Evolutionary conservation across 2,888 invertebrate species (phyloP), one percentile per base, ranked within the genome.

Genomic region (Opisthograptis luteolata): DNA sequence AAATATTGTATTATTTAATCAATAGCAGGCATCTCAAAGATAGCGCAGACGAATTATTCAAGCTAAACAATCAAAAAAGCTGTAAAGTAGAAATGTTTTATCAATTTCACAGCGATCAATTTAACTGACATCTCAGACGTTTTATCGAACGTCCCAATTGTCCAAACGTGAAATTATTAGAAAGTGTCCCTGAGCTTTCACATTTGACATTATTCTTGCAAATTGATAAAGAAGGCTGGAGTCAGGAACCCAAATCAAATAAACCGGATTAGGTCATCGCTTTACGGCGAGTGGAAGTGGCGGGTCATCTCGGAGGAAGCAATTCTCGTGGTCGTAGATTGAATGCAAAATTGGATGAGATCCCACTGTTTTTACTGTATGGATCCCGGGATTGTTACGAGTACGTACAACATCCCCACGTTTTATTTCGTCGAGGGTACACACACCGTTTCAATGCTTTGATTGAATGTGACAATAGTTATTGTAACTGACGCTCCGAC

Each of bases 281-380:
- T 88, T 88, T 88, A 89, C 83, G 79, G 79, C 83, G 77, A 79
- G 77, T 79, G 77, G 84, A 87, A 87, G 81, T 83, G 86, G 81
- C 84, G 87, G 88, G 88, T 86, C 87, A 89, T 89, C 88, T 88
- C 81, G 73, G 74, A 83, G 82, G 85, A 81, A 86, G 86, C 87
- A 79, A 88, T 89, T 87, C 87, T 80, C 81, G 84, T 74, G 87
- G 84, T 85, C 87, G 87, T 86, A 88, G 87, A 88, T 88, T 89
- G 87, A 87, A 89, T 89, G 88, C 87, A 88, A 87, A 89, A 89
- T 89, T 89, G 88, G 89, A 89, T 85, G 88, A 87, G 85, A 82
- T 81, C 84, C 81, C 76, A 81, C 80, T 82, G 84, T 85, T 87
- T 87, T 86, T 86, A 86, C 82, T 84, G 81, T 86, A 80, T 81